Base-by-base conservation (phyloP, 2,113 vertebrate genomes). In the Corythornis madagascariensis region DNA sequence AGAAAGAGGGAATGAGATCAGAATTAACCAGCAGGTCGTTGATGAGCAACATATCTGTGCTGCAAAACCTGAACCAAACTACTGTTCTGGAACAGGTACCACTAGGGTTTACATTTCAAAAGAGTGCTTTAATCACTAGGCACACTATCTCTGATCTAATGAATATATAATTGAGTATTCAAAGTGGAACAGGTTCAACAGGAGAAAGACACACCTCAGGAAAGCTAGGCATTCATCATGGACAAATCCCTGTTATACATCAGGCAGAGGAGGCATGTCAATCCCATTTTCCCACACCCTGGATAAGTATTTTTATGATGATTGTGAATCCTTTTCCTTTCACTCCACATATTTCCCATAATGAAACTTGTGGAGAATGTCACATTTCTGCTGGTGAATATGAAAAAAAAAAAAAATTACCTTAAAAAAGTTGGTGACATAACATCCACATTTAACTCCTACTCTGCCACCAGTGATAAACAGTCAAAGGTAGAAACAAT, bases 81-180 rank as follows among this genome's bases (percentile, higher is more conserved):
- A 52, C 65, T 83, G 52, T 67, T 91, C 88, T 94, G 76, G 89
- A 94, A 74, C 43, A 74, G 67, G 61, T 28, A 88, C 72, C 78
- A 67, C 64, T 67, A 83, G 69, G 76, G 31, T 83, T 95, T 90
- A 66, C 69, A 95, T 95, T 95, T 96, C 93, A 95, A 94, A 96
- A 60, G 72, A 86, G 40, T 56, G 65, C 35, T 69, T 63, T 93
- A 91, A 95, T 94, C 94, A 94, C 83, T 24, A 77, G 52, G 72
- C 72, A 83, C 24, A 56, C 75, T 89, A 88, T 94, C 92, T 91
- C 86, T 78, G 64, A 94, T 95, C 92, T 95, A 93, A 94, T 94
- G 93, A 95, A 94, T 94, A 91, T 77, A 83, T 85, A 94, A 89
- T 92, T 88, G 67, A n/a, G 73, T 92, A 91, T 83, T 94, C 75